phyloP scores from a whole-genome alignment of 1,140 invertebrate genomes.

The Cecropterus lyciades region DNA sequence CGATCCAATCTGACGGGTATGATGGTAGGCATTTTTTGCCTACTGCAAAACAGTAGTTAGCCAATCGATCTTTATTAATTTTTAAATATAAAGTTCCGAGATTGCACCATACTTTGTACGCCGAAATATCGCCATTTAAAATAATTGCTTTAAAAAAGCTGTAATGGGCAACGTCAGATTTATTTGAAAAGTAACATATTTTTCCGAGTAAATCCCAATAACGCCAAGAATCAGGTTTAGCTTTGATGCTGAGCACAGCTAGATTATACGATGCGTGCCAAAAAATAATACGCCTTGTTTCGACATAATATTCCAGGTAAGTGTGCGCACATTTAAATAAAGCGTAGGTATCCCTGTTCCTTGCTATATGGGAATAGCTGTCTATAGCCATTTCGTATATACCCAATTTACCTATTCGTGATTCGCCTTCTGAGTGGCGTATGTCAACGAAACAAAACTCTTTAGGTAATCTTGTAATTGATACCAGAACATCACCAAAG shows the following conservation, averaged over 20 bases:
- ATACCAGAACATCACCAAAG: slow-evolving; percentile 89
- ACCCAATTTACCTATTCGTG: slow-evolving; percentile 73
- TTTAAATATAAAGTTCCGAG: slow-evolving; percentile 92
- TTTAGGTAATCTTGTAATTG: slow-evolving; percentile 87
- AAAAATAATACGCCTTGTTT: slow-evolving; percentile 73
- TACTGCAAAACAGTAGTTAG: slow-evolving; percentile 93
- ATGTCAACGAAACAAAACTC: slow-evolving; percentile 86
- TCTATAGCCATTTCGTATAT: slow-evolving; percentile 83
- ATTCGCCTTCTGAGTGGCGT: slow-evolving; percentile 73
- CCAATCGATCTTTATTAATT: slow-evolving; percentile 88
- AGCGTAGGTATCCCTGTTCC: slow-evolving; percentile 78
- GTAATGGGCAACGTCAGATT: slow-evolving; percentile 92
- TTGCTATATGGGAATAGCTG: slow-evolving; percentile 88
- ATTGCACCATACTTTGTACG: slow-evolving; percentile 93
- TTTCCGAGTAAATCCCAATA: slow-evolving; percentile 94
- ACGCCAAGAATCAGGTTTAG: slow-evolving; percentile 86
- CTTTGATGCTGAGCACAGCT: slow-evolving; percentile 88
- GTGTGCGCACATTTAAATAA: slow-evolving; percentile 92
- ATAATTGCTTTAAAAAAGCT: slow-evolving; percentile 92
- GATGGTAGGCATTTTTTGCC: slow-evolving; percentile 93
- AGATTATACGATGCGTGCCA: slow-evolving; percentile 84
- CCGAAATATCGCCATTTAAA: slow-evolving; percentile 87
- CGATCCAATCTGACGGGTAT: slow-evolving; percentile 94
- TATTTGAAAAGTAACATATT: slow-evolving; percentile 87
- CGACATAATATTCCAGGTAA: slow-evolving; percentile 85